phyloP scores from a whole-genome alignment of 2,797 vertebrate species.

The Microctenopoma stevenorrisi region DNA sequence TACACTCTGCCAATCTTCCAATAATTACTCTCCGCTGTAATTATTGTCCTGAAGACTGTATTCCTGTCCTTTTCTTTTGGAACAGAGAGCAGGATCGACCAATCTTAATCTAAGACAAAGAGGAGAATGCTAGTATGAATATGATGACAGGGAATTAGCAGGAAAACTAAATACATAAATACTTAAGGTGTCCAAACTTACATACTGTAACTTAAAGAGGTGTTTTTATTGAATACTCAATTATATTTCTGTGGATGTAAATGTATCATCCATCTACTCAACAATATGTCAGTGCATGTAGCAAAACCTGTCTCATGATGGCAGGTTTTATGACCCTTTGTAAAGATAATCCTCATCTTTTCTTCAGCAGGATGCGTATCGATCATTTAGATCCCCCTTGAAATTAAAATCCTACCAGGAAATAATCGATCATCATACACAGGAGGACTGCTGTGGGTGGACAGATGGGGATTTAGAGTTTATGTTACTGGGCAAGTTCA shows the following conservation, averaged over 20 bases:
- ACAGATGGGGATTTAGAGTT: slow-evolving; percentile 60
- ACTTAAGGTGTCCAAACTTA: no score
- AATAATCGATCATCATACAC: slow-evolving; percentile 60
- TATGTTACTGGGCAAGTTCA: slow-evolving; percentile 53
- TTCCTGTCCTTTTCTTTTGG: neutral
- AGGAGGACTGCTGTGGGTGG: slow-evolving; percentile 40
- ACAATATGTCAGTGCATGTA: neutral
- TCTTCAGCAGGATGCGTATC: slow-evolving; percentile 40
- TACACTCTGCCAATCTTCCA: slow-evolving; percentile 1
- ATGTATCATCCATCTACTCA: neutral
- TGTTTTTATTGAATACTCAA: neutral
- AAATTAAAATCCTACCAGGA: slow-evolving; percentile 59
- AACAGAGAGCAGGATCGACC: neutral
- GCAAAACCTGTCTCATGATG: neutral
- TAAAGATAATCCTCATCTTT: slow-evolving; percentile 42
- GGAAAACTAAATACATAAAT: no score
- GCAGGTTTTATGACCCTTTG: slow-evolving; percentile 28
- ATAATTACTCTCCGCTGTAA: neutral
- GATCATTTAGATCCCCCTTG: slow-evolving; percentile 50
- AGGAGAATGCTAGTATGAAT: slow-evolving; percentile 1
- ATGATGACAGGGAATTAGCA: no score
- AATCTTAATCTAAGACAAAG: slow-evolving; percentile 3
- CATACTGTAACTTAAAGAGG: slow-evolving; percentile 15
- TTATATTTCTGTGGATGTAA: neutral
- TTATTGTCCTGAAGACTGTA: neutral